Evolutionary conservation across 2,888 invertebrate genomes (phyloP), one percentile per base, ranked within the genome.

Genomic region (Pristionchus entomophagus): DNA sequence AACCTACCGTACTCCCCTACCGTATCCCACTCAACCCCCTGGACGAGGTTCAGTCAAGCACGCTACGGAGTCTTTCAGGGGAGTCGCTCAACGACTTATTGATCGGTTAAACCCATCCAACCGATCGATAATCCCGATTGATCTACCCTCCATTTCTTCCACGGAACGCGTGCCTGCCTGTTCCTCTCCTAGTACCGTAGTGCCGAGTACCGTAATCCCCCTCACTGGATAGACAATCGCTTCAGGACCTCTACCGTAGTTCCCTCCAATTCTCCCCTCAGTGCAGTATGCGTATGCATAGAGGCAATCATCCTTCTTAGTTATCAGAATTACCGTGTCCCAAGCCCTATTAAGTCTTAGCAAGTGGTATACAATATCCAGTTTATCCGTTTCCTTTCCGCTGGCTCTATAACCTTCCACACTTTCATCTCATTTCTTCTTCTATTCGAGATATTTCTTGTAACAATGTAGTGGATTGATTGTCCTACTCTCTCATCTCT

Each of bases 61-160:
- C 38, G 59, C 82, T 82, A 35, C 59, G 82, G 82, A 82, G 82
- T 82, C 82, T 82, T 82, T 82, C 82, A 82, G 56, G 59, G 82
- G 41, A 32, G 82, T 82, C 56, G 29, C 35, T 41, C 38, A 51
- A 81, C 29, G 41, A 59, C 51, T 77, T 73, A 73, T 69, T 29
- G 65, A 69, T 73, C 19, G 73, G 8, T 62, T 10, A 17, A 4
- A 35, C 69, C 29, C 19, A 14, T 2, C 2, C 19, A 2, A 1
- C 19, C 73, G 2, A 45, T 73, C 73, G 73, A 73, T 73, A 73
- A 73, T 73, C 73, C 73, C 73, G 73, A 73, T 73, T 73, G 73
- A 73, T 73, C 73, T 73, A 73, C 51, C 78, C 78, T 80, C 77
- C 77, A 51, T 51, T 80, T 80, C 78, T 80, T 51, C 51, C 51